These are phyloP conservation scores for Sprattus sprattus DNA, from an alignment of 2,113 vertebrate species.

Conservation along the genomic window DNA sequence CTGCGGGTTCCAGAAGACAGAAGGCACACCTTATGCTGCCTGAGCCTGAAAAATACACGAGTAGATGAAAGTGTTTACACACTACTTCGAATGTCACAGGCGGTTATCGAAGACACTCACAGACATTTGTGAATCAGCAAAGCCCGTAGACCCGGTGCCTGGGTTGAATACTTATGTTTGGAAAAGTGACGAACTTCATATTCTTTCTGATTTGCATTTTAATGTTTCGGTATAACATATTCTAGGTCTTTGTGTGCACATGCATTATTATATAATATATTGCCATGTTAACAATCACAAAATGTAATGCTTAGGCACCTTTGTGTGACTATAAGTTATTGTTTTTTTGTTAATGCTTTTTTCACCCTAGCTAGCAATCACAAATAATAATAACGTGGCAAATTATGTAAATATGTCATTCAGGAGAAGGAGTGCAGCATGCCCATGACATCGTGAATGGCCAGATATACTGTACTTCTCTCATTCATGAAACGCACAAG, in stretches of 20 bases:
- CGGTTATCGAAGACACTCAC: neutral
- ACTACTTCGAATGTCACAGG: neutral
- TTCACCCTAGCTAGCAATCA: neutral
- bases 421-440: neutral
- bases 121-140: neutral
- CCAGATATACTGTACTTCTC: neutral
- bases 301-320: neutral
- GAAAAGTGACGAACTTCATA: neutral
- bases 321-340: no score
- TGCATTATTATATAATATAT: no score
- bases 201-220: neutral
- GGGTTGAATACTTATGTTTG: neutral
- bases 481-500: no score
- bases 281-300: no score
- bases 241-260: no score
- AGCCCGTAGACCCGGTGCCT: neutral
- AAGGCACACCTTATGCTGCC: constrained; percentile 24
- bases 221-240: neutral
- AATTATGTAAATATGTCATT: neutral
- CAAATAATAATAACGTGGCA: neutral
- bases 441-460: neutral
- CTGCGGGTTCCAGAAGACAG: constrained; percentile 19
- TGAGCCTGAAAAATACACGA: neutral
- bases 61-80: neutral
- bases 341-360: no score